Evolutionary conservation across 2,888 invertebrate species (phyloP).

Genomic region (Dusona sp.): DNA sequence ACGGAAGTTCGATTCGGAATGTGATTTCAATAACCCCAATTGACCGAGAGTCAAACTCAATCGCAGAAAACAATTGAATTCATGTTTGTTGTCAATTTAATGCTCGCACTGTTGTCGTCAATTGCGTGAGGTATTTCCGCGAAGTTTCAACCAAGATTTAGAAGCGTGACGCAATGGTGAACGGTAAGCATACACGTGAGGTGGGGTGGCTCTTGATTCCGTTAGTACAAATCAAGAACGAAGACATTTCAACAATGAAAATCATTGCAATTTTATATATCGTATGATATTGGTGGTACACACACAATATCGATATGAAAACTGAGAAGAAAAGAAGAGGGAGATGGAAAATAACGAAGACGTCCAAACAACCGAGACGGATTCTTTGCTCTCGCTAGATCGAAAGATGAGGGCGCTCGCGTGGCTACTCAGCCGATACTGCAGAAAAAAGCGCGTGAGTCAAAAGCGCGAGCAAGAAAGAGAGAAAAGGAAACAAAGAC

Average conservation of each 20-base stretch:
- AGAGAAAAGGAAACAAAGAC: background rate
- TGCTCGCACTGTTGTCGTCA: background rate
- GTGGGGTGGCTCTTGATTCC: background rate
- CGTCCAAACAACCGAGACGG: constrained; percentile 74
- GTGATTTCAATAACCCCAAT: background rate
- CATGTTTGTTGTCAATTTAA: background rate
- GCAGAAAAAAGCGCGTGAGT: background rate
- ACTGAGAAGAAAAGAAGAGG: constrained; percentile 5
- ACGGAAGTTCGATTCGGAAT: background rate
- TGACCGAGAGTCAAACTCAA: background rate
- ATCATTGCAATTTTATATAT: constrained; percentile 2
- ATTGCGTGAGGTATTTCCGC: background rate
- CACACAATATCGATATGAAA: background rate
- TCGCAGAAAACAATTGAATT: background rate
- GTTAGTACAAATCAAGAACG: background rate
- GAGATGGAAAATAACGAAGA: constrained; percentile 19
- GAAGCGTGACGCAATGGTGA: too few relatives aligned
- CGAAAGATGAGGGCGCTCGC: constrained; percentile 16
- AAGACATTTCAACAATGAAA: constrained; percentile 45
- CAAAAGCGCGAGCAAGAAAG: background rate
- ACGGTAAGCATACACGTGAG: too few relatives aligned
- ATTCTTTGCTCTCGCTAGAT: constrained; percentile 65
- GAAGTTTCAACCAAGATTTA: background rate
- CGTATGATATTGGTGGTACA: background rate
- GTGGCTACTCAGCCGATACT: constrained; percentile 11